Evolutionary conservation across 2,888 invertebrate species (phyloP), one percentile per base, ranked within the genome.

Genomic region (Agonum fuliginosum): DNA sequence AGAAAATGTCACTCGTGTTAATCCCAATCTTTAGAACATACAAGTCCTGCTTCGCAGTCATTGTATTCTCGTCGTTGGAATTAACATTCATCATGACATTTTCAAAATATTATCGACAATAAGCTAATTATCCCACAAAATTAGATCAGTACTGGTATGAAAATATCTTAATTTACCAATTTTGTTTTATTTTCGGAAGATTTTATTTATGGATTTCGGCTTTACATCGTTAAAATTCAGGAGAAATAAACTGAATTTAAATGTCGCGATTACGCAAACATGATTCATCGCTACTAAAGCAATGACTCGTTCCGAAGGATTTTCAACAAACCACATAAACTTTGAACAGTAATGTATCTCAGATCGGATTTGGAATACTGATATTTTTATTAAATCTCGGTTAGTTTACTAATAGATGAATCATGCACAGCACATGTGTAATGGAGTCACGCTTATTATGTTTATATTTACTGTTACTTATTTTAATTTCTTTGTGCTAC

Each of bases 121-220:
- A 10, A 48, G 10, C 8, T n/a, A 37, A 37, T 20, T 54, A n/a
- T n/a, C n/a, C n/a, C n/a, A n/a, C n/a, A 54, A 54, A n/a, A 12
- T 54, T 54, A 54, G 54, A 54, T 10, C 20, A 12, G 22, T 54
- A 54, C 19, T 54, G 12, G n/a, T 20, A n/a, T 12, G 12, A 54
- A 54, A 54, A 54, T 54, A 54, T 24, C 54, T 54, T 54, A 24
- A 24, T 54, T 54, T 54, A 54, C 54, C n/a, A n/a, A n/a, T n/a
- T n/a, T 24, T 54, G 37, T n/a, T 22, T 24, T 54, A 24, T 54
- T 54, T 54, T 24, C 24, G 54, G 24, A 24, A 54, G 54, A 54
- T 54, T n/a, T 54, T 54, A 54, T 54, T 54, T 54, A 24, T 22
- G 22, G 54, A 54, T 54, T 24, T 12, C n/a, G 2, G 37, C 3